Base-by-base conservation (phyloP, 2,797 vertebrate species). In the Podargus strigoides region DNA sequence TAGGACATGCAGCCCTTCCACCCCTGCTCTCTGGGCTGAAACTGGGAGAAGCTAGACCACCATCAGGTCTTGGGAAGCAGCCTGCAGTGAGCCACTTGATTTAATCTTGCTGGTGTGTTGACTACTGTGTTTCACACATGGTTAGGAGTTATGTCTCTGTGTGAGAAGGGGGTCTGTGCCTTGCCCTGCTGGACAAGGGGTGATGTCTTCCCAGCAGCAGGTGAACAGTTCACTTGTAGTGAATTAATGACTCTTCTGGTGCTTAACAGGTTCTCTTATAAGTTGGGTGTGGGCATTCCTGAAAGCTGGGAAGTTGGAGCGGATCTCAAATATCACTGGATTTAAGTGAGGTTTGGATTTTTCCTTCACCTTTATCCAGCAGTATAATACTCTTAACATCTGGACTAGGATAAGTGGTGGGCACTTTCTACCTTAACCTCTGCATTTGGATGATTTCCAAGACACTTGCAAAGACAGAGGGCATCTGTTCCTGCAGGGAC, bases 81-180 rank as follows among this genome's bases (percentile, higher is more conserved):
- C 50, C 30, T 32, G 14, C 59, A 2, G 18, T 3, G 39, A 36
- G 36, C 2, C 28, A 0, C 47, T 36, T 7, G 19, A 37, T 23
- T 36, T 30, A 8, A 3, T 44, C 75, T 41, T 46, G 22, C 63
- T 59, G 60, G 6, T 27, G 50, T 14, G 15, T 1, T 14, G 42
- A 6, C 17, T 36, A 1, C 1, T 39, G 24, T 4, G 2, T 41
- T 63, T 52, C 13, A 42, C 32, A 12, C 17, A 1, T 0, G 1
- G 27, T 52, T 58, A 12, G 30, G 79, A 30, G n/a, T 28, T 36
- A 19, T 0, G 2, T 42, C 34, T 46, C 62, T 0, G 0, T n/a
- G 47, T 17, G 37, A 59, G 74, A 55, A 28, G 17, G 17, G 30
- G 68, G 6, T 39, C 56, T 44, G 42, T 3, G 2, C 24, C 69